Base-by-base conservation (phyloP, 2,113 vertebrate genomes). In the Seriola aureovittata region DNA sequence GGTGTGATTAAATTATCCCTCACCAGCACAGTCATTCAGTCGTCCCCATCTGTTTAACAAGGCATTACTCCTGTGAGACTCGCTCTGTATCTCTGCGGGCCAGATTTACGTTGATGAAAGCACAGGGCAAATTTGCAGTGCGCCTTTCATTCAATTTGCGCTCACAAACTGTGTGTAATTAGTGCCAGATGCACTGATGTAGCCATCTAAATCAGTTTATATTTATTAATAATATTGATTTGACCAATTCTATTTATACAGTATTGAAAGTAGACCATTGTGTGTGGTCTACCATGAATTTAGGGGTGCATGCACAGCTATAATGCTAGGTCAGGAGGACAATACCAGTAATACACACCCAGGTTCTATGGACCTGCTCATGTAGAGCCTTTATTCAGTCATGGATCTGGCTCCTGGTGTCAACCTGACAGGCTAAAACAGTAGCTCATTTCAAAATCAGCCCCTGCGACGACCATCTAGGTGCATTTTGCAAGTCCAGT, bases 1-100 rank as follows among this genome's bases (percentile, higher is more conserved):
- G 59, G 75, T 54, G 78, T 73, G 78, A 91, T 91, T 88, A 79
- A 87, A 91, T 89, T 70, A 73, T 50, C 44, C 54, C 60, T 85
- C 85, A 81, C 68, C 48, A 65, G 74, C 19, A 4, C 60, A 42
- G 60, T 36, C 78, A 82, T 62, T 82, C 72, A 69, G 58, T 57
- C 7, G 5, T 82, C 80, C 70, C 81, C 84, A 74, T 92, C 80
- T 92, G 84, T 87, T 82, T 78, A 79, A 77, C 80, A 50, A 71
- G 74, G 60, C 71, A 59, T 57, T 2, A 0, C 59, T 81, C 90
- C 75, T 75, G 78, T 11, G 78, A 88, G 87, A 66, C 71, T 71
- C 36, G 5, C 68, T 36, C 68, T 21, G 32, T 44, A 19, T 67
- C 54, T 57, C 71, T 75, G 36, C 29, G 78, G 72, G 34, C 10